Conservation (phyloP, 2,113 vertebrate genomes). For the Macrotus californicus region DNA sequence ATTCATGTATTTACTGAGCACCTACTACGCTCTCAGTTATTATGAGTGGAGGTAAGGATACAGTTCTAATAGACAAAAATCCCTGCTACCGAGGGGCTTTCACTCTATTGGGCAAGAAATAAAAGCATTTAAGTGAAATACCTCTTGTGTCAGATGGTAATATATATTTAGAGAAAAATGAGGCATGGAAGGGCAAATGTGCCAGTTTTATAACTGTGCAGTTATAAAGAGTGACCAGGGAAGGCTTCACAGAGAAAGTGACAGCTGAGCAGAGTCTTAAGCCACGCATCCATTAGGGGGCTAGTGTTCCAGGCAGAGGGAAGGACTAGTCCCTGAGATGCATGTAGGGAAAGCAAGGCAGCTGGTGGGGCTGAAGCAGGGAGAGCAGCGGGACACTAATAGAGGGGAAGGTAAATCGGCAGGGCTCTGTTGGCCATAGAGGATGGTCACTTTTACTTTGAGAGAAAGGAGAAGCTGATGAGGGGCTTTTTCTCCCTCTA, state of each 20-base stretch:
- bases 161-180: background rate
- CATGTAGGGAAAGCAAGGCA: background rate
- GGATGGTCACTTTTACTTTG: background rate
- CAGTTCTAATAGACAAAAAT: background rate
- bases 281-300: background rate
- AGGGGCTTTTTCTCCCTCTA: background rate
- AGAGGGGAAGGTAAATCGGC: too few relatives aligned
- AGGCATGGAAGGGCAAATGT: background rate
- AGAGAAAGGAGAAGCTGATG: background rate
- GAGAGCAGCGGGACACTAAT: rapidly evolving
- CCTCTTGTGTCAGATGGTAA: background rate
- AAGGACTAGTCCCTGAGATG: background rate
- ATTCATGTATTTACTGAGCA: background rate
- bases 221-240: background rate
- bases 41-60: background rate
- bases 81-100: background rate
- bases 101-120: background rate
- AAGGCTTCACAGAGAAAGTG: background rate
- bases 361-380: background rate
- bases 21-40: background rate
- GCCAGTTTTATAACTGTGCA: too few relatives aligned
- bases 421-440: background rate
- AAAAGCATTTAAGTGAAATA: background rate
- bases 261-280: background rate
- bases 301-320: background rate